These are phyloP conservation scores for Epirrhoe tristata DNA, from an alignment of 2,888 invertebrate species.

Conservation along the genomic window DNA sequence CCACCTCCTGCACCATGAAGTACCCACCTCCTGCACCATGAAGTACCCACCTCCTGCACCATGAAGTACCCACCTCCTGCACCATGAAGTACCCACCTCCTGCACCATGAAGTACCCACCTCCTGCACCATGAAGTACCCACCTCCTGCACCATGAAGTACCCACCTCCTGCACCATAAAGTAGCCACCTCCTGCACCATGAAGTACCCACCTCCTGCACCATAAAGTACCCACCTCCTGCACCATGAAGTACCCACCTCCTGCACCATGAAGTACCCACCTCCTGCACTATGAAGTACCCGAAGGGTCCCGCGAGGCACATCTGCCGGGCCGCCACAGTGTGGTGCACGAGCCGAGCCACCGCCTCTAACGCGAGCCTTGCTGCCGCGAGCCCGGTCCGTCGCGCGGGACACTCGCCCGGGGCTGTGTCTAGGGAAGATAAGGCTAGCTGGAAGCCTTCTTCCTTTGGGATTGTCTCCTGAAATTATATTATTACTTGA, in stretches of 20 bases:
- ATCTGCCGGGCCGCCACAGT: slow-evolving; percentile 92
- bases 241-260: neutral
- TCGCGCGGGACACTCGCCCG: slow-evolving; percentile 52
- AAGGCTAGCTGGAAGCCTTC: slow-evolving; percentile 76
- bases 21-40: no score
- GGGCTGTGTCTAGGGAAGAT: slow-evolving; percentile 65
- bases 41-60: no score
- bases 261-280: slow-evolving; percentile 66
- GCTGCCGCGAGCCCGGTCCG: slow-evolving; percentile 83
- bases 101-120: no score
- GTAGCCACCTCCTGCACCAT: no score
- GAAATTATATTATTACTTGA: slow-evolving; percentile 10
- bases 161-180: no score
- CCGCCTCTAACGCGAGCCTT: slow-evolving; percentile 88
- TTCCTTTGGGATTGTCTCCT: slow-evolving; percentile 64
- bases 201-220: no score
- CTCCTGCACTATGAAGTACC: slow-evolving; percentile 94
- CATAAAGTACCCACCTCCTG: no score
- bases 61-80: no score
- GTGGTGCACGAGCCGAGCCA: slow-evolving; percentile 91
- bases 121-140: no score
- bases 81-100: no score
- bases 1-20: no score
- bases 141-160: no score
- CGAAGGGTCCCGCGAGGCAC: slow-evolving; percentile 94